Evolutionary conservation across 2,797 vertebrate genomes (phyloP).

Genomic region (Takifugu ocellatus): DNA sequence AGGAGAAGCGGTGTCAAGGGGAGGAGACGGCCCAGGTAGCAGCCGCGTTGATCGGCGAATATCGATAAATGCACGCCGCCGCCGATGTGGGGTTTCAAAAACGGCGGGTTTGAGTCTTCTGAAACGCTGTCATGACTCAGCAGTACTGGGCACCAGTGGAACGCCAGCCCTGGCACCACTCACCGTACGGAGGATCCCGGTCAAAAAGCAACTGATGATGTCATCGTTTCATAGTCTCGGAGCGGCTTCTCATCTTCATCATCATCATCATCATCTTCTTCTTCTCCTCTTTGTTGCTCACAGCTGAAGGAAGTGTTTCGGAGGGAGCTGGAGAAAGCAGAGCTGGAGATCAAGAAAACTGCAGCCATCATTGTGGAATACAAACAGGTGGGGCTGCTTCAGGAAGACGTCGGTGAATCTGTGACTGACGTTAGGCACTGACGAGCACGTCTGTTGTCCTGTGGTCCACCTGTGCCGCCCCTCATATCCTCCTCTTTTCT

Average conservation of each 20-base stretch:
- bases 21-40: slow-evolving; percentile 94
- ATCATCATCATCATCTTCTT: neutral
- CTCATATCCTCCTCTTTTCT: slow-evolving; percentile 2
- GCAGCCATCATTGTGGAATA: slow-evolving; percentile 97
- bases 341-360: slow-evolving; percentile 96
- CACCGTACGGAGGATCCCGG: too few relatives aligned
- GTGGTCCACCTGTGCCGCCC: neutral
- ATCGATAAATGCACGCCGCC: too few relatives aligned
- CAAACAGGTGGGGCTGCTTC: slow-evolving; percentile 84
- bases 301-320: slow-evolving; percentile 97
- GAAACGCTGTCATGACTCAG: too few relatives aligned
- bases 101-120: too few relatives aligned
- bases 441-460: neutral
- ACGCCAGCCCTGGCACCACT: too few relatives aligned
- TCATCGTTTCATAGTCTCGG: neutral
- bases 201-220: neutral
- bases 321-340: slow-evolving; percentile 96
- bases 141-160: too few relatives aligned
- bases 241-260: too few relatives aligned
- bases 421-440: too few relatives aligned
- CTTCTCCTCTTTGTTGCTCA: neutral
- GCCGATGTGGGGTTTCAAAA: too few relatives aligned
- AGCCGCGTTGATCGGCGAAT: neutral
- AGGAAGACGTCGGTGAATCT: too few relatives aligned
- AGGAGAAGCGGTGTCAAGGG: slow-evolving; percentile 92